Percentiles rank a stretch among this genome's conserved stretches.
Conservation (phyloP, 2,797 vertebrate genomes). For the Neosilurus hyrtlii region DNA sequence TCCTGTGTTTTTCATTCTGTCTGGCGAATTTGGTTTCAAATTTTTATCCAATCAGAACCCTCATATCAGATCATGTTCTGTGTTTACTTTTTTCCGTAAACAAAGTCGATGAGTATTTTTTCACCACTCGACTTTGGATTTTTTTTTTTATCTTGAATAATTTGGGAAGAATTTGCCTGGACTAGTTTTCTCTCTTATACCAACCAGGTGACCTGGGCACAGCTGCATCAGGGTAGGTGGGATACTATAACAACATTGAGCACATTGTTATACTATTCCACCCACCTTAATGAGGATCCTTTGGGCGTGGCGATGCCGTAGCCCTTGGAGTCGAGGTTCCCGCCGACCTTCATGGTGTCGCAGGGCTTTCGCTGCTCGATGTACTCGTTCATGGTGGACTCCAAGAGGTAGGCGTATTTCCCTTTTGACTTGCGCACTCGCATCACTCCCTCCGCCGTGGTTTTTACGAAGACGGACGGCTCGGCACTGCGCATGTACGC, state of each 20-base stretch:
- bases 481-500: slow-evolving; percentile 98
- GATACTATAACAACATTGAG: slow-evolving; percentile 99
- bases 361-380: slow-evolving; percentile 98
- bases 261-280: slow-evolving; percentile 99
- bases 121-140: neutral
- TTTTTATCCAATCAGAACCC: neutral
- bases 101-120: neutral
- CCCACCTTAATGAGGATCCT: slow-evolving; percentile 99
- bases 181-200: slow-evolving; percentile 80
- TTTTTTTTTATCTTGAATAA: neutral
- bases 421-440: slow-evolving; percentile 98
- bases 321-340: slow-evolving; percentile 99
- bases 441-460: slow-evolving; percentile 95
- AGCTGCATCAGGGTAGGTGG: slow-evolving; percentile 99
- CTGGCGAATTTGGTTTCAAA: slow-evolving; percentile 44
- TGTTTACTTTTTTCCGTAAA: neutral
- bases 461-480: slow-evolving; percentile 98
- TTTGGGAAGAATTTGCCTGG: neutral
- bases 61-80: neutral
- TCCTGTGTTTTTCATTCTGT: slow-evolving; percentile 55
- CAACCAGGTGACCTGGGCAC: slow-evolving; percentile 97
- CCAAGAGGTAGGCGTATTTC: slow-evolving; percentile 98
- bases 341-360: slow-evolving; percentile 99
- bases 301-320: slow-evolving; percentile 99
- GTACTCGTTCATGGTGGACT: slow-evolving; percentile 99